These are phyloP conservation scores for Channa argus DNA, from an alignment of 2,113 vertebrate genomes.

Conservation along the genomic window DNA sequence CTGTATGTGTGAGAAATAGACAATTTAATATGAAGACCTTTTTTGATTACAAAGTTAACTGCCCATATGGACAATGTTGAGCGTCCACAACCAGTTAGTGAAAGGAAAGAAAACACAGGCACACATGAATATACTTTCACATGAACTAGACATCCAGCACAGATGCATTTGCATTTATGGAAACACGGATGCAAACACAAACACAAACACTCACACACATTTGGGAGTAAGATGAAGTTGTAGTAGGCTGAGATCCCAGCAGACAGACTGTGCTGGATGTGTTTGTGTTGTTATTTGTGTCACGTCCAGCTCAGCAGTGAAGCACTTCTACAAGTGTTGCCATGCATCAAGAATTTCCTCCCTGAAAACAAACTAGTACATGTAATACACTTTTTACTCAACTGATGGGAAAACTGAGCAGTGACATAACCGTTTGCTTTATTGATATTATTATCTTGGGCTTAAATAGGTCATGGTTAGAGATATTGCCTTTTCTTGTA, in stretches of 20 bases:
- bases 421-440: background rate
- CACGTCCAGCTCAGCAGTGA: slow-evolving; percentile 16
- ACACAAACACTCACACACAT: background rate
- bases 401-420: background rate
- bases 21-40: slow-evolving; percentile 2
- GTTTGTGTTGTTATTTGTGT: slow-evolving; percentile 29
- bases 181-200: background rate
- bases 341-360: slow-evolving; percentile 1
- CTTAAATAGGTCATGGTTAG: slow-evolving; percentile 5
- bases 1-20: slow-evolving; percentile 10
- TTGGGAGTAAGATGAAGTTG: slow-evolving; percentile 6
- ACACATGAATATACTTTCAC: no score
- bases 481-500: background rate
- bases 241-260: slow-evolving; percentile 1
- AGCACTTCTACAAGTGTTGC: slow-evolving; percentile 23
- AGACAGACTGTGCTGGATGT: background rate
- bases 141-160: background rate
- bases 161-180: background rate
- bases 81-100: background rate
- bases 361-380: slow-evolving; percentile 3
- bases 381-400: background rate
- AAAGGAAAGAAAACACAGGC: background rate
- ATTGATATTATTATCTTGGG: slow-evolving; percentile 4
- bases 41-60: slow-evolving; percentile 9
- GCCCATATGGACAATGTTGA: background rate